Percentiles rank a stretch among this genome's conserved stretches.
Evolutionary conservation across 2,113 vertebrate species (phyloP).

Genomic region (Rattus rattus): DNA sequence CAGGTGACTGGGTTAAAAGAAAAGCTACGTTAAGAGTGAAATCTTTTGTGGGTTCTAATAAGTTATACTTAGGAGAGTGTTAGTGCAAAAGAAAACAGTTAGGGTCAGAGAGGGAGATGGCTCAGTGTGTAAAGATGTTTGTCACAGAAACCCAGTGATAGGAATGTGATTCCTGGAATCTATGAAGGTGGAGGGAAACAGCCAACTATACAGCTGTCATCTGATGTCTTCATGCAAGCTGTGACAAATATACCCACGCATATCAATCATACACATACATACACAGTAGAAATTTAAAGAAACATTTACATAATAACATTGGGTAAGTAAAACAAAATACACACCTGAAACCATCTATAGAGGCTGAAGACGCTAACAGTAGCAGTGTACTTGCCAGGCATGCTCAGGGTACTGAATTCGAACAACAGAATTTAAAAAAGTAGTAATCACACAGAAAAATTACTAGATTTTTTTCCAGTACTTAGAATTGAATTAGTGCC

Average conservation of each 20-base stretch:
- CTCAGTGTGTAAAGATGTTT: background rate
- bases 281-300: background rate
- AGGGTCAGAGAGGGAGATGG: background rate
- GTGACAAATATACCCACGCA: background rate
- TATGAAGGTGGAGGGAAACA: background rate
- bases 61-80: background rate
- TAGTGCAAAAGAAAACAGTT: background rate
- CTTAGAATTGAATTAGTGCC: too few species aligned
- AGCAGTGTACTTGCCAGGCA: too few species aligned
- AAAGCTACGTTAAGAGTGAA: background rate
- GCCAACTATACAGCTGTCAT: background rate
- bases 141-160: background rate
- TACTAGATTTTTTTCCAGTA: background rate
- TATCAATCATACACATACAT: background rate
- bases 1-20: background rate
- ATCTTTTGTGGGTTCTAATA: background rate
- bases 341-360: background rate
- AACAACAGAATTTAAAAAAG: background rate
- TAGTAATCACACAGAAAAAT: background rate
- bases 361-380: background rate
- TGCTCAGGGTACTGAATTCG: background rate
- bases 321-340: background rate
- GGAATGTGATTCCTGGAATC: background rate
- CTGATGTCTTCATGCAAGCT: background rate
- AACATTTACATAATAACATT: slow-evolving; percentile 30